phyloP scores from a whole-genome alignment of 2,797 vertebrate species.

The Anas capensis region DNA sequence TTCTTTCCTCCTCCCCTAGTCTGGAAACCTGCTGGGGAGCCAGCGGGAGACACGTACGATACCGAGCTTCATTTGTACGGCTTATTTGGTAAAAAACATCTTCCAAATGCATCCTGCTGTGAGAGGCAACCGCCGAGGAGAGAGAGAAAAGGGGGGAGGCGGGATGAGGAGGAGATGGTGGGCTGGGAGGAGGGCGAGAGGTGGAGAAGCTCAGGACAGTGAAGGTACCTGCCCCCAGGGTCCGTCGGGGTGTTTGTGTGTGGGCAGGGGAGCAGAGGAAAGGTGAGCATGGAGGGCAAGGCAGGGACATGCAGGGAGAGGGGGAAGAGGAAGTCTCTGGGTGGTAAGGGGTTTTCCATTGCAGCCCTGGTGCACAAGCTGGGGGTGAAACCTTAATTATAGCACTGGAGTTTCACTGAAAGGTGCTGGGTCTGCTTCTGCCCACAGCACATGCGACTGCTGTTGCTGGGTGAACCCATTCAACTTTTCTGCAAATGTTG shows the following conservation, averaged over 20 bases:
- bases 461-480: background rate
- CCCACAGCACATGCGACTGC: fast-evolving
- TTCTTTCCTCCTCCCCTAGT: background rate
- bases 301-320: background rate
- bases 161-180: background rate
- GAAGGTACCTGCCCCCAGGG: fast-evolving
- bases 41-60: background rate
- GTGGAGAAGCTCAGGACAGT: background rate
- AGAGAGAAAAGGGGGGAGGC: background rate
- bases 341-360: background rate
- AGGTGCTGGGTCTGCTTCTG: background rate
- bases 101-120: background rate
- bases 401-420: fast-evolving
- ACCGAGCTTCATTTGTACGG: background rate
- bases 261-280: background rate
- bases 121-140: background rate
- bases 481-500: background rate
- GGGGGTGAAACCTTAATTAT: background rate
- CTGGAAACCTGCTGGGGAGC: slow-evolving; percentile 66
- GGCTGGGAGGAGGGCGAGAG: background rate
- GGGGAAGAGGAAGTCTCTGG: background rate
- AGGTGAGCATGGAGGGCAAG: background rate
- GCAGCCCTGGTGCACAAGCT: background rate
- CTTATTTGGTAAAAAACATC: background rate
- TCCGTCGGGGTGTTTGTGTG: background rate